phyloP scores from a whole-genome alignment of 2,113 vertebrate species.

The Cephalopterus ornatus region DNA sequence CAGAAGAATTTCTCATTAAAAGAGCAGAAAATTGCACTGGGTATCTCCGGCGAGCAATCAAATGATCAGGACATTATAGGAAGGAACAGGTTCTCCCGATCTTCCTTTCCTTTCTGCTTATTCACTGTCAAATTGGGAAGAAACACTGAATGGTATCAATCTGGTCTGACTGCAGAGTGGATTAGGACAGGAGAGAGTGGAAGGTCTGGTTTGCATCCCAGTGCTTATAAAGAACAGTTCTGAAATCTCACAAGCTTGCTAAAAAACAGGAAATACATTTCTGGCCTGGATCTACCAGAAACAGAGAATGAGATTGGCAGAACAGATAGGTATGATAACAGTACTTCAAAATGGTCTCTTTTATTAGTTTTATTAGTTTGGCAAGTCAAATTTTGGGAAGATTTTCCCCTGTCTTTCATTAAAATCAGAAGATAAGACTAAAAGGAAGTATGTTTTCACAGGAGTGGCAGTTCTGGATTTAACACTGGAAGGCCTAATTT shows the following conservation, averaged over 20 bases:
- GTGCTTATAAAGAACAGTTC: neutral
- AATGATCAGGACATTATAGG: neutral
- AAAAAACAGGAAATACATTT: neutral
- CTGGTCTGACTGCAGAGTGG: neutral
- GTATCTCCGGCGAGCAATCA: neutral
- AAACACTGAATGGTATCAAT: neutral
- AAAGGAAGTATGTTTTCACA: neutral
- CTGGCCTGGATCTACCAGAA: neutral
- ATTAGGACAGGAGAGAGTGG: neutral
- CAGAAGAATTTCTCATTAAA: neutral
- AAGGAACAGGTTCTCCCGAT: neutral
- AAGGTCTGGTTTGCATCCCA: neutral
- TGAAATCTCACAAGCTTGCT: neutral
- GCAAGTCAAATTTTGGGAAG: neutral
- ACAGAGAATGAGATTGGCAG: neutral
- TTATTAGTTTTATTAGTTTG: neutral
- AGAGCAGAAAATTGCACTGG: neutral
- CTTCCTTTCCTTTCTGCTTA: neutral
- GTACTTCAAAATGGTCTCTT: neutral
- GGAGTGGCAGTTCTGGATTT: neutral
- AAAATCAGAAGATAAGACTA: neutral
- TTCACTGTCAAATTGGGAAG: neutral
- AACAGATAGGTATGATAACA: neutral
- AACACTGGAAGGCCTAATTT: neutral
- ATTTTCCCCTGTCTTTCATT: neutral